Base-by-base conservation (phyloP, 2,113 vertebrate species). In the Pampusana beccarii region DNA sequence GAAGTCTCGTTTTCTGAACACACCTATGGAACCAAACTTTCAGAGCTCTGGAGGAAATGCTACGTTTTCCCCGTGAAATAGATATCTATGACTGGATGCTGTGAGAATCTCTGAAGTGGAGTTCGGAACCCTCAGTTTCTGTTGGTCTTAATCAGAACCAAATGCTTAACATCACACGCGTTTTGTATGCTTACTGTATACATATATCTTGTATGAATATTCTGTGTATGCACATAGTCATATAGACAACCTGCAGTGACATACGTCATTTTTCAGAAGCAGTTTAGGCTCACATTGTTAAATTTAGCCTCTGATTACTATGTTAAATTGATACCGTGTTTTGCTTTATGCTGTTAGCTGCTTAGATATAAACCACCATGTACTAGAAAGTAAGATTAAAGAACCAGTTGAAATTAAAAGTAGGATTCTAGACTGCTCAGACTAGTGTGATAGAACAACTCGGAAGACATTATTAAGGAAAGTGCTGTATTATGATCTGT, bases 371-470 rank as follows among this genome's bases (percentile, higher is more conserved):
- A 86, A 87, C 61, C 46, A 80, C 29, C 28, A 31, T 46, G 64
- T 92, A 71, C 31, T 56, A 78, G 67, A 34, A 88, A 88, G 56
- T 70, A 77, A 84, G 60, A 93, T 65, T 88, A 89, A 94, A 95
- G 79, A 84, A 77, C 0, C 3, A 88, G 25, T 4, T 86, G 46
- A 86, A 84, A 86, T 62, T 84, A 78, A 93, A 94, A 78, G 15
- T 23, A 78, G 64, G 86, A 64, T 86, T 93, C 33, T 62, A 84
- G 77, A 93, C n/a, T 33, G 18, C 23, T 77, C 2, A 3, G 67
- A 58, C 38, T 80, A 71, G n/a, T 64, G 60, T 86, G 60, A 70
- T 64, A 29, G 16, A 89, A 56, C 29, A 94, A 40, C n/a, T 60
- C 29, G 58, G n/a, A 93, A 88, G 21, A 42, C 5, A 20, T 26